Evolutionary conservation across 37 sponge, comb jelly and placozoan genomes (phyloP).

Genomic region (Beroe forskalii): DNA sequence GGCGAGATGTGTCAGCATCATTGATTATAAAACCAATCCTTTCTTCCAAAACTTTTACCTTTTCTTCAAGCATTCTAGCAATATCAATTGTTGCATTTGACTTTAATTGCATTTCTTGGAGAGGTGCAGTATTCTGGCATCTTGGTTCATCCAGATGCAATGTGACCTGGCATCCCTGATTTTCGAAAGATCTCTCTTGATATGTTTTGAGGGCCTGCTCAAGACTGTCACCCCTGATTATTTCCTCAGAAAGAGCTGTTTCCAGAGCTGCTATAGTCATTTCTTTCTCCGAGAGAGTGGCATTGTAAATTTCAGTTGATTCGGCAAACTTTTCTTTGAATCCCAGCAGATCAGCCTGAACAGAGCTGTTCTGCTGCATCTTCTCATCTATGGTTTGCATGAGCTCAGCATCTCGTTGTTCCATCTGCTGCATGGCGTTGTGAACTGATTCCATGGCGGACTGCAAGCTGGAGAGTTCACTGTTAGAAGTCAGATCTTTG

Average conservation of each 20-base stretch:
- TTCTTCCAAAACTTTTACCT: background rate
- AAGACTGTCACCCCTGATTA: background rate
- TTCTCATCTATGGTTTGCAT: conserved; percentile 33
- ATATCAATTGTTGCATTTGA: background rate
- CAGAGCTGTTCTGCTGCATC: background rate
- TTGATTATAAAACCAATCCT: background rate
- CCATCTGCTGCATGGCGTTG: conserved; percentile 31
- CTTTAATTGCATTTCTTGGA: background rate
- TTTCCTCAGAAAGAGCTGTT: conserved; percentile 21
- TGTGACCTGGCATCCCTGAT: background rate
- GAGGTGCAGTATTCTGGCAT: background rate
- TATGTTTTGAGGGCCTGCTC: background rate
- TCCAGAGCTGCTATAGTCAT: conserved; percentile 24
- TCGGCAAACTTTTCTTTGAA: background rate
- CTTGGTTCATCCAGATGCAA: background rate
- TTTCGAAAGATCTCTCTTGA: background rate
- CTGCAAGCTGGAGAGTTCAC: background rate
- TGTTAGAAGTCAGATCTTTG: background rate
- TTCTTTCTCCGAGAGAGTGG: conserved; percentile 15
- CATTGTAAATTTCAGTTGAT: background rate
- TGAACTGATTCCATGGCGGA: background rate
- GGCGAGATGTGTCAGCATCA: background rate
- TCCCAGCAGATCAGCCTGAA: background rate
- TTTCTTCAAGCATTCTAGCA: background rate
- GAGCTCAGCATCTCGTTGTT: background rate